phyloP scores from a whole-genome alignment of 1,140 invertebrate species.

The Idris sp. region DNA sequence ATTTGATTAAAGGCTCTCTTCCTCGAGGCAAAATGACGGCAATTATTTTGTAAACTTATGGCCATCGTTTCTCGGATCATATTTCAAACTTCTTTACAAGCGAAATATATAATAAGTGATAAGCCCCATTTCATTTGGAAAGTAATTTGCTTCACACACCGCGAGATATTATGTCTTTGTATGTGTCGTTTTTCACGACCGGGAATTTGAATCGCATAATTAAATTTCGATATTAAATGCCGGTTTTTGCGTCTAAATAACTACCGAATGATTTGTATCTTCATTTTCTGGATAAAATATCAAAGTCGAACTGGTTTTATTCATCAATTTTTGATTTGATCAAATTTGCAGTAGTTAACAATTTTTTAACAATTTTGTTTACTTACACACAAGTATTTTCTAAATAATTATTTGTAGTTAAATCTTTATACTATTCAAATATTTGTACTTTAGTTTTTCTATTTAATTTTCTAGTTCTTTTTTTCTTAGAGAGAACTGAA shows the following conservation, averaged over 20 bases:
- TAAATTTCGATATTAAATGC: constrained; percentile 58
- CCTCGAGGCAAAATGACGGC: neutral
- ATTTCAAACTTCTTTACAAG: constrained; percentile 23
- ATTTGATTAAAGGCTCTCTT: neutral
- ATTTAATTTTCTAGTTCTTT: no score
- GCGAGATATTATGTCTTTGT: constrained; percentile 16
- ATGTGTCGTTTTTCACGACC: constrained; percentile 29
- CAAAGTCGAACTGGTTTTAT: no score
- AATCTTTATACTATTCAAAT: no score
- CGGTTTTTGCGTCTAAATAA: constrained; percentile 56
- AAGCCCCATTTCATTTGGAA: constrained; percentile 28
- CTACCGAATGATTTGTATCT: constrained; percentile 51
- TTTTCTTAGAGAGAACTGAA: no score
- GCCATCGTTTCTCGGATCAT: constrained; percentile 13
- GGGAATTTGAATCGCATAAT: constrained; percentile 51
- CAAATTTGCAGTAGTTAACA: no score
- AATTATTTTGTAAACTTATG: constrained; percentile 28
- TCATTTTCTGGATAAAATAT: constrained; percentile 34
- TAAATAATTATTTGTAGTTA: no score
- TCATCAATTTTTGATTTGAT: no score
- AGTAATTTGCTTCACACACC: constrained; percentile 44
- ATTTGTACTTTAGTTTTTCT: no score
- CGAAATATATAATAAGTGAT: constrained; percentile 28
- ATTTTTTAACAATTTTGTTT: no score
- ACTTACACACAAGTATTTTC: no score